Evolutionary conservation across 2,888 invertebrate species (phyloP).

Genomic region (Elysia crispata): DNA sequence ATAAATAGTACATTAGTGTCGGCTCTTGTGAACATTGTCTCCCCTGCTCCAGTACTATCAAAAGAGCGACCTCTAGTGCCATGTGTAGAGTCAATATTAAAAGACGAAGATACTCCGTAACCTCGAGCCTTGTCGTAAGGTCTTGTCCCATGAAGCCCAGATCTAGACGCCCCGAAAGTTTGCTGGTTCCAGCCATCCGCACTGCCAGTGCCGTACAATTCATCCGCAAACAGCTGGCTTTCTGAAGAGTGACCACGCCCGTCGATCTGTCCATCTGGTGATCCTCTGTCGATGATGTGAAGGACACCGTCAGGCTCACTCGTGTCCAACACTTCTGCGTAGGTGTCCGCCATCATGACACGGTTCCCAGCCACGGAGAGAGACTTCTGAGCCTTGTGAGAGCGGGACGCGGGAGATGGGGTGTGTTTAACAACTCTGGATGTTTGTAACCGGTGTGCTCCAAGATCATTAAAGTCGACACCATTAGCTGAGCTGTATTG

Average conservation of each 20-base stretch:
- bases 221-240: neutral
- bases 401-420: too few species aligned
- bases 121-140: neutral
- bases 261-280: neutral
- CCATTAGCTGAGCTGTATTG: too few species aligned
- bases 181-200: neutral
- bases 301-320: neutral
- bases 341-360: too few species aligned
- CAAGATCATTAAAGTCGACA: too few species aligned
- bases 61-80: neutral
- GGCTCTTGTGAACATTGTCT: neutral
- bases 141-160: neutral
- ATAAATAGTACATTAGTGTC: neutral
- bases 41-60: neutral
- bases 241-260: neutral
- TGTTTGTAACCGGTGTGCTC: too few species aligned
- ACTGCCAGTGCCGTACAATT: neutral
- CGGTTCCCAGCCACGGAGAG: too few species aligned
- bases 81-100: neutral
- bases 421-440: too few species aligned
- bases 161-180: neutral
- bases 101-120: too few species aligned
- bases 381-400: too few species aligned
- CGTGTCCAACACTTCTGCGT: constrained; percentile 1
- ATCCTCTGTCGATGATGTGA: neutral